These are phyloP conservation scores for Oncorhynchus keta DNA, from an alignment of 2,113 vertebrate species.

Conservation along the genomic window DNA sequence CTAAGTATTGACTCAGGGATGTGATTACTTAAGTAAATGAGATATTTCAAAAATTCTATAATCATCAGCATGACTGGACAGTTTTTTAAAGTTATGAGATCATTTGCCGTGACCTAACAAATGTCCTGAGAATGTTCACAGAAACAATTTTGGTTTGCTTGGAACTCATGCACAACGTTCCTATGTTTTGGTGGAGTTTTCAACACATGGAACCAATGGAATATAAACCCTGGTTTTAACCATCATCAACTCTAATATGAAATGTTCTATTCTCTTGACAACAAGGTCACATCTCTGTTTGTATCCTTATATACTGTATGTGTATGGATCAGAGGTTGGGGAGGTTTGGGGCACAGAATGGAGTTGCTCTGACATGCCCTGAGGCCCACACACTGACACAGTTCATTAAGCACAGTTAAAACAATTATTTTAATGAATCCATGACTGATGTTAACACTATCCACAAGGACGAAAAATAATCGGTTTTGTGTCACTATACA, in stretches of 20 bases:
- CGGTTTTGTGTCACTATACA: not conserved
- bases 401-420: slow-evolving; percentile 33
- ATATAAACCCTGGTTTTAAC: not conserved
- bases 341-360: not conserved
- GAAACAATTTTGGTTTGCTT: too few relatives aligned
- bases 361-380: slow-evolving; percentile 28
- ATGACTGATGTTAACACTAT: slow-evolving; percentile 36
- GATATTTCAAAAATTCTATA: too few relatives aligned
- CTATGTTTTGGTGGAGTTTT: too few relatives aligned
- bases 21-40: too few relatives aligned
- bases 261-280: not conserved
- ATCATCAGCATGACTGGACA: too few relatives aligned
- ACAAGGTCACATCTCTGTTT: slow-evolving; percentile 25
- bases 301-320: not conserved
- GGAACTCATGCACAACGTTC: too few relatives aligned
- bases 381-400: slow-evolving; percentile 34
- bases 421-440: slow-evolving; percentile 46
- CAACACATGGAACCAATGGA: too few relatives aligned
- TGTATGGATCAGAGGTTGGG: slow-evolving; percentile 1
- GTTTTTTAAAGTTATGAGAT: too few relatives aligned
- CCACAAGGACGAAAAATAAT: slow-evolving; percentile 22
- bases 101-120: too few relatives aligned
- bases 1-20: too few relatives aligned
- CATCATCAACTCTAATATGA: slow-evolving; percentile 11
- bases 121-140: too few relatives aligned